Base-by-base conservation (phyloP, 37 sponge, comb jelly and placozoan genomes). In the Amphimedon queenslandica region DNA sequence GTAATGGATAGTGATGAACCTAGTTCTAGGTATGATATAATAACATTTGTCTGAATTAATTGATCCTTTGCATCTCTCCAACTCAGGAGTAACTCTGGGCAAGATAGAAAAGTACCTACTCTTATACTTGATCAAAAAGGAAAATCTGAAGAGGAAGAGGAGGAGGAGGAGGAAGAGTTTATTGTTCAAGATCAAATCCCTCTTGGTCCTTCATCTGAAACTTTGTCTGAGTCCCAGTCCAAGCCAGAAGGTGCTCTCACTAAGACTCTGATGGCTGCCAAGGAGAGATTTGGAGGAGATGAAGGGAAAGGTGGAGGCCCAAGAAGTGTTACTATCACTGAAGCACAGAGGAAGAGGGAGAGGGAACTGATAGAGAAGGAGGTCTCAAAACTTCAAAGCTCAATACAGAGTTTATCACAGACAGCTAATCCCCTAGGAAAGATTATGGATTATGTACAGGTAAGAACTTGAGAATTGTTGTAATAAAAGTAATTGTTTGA, bases 361-460 rank as follows among this genome's bases (percentile, higher is more conserved):
- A 77, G 86, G 55, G 96, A 88, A 34, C 35, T 92, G 57, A 80
- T 85, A 24, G 36, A 67, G 53, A 82, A 82, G 73, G 92, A 96
- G 80, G 92, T 97, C 66, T 94, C 81, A 63, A 80, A 84, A 64
- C 69, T 97, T 41, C 80, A 85, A 57, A 42, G 47, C 25, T 70
- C 85, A 31, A 94, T 97, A 37, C 98, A 97, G 80, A 72, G 76
- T 3, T 58, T 97, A 61, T 89, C 89, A 53, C 84, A 88, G 58
- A 93, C 88, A 58, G 88, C 94, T 29, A 81, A 86, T 40, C 98
- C 98, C 24, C 91, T 97, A 27, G 94, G 94, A 3, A 92, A 87
- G 76, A 87, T 90, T 20, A 80, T 97, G 84, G 94, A 97, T 72
- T 97, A 93, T 80, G 82, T 95, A 3, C 88, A 87, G 74, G 88